Conservation (phyloP, 2,113 vertebrate genomes). For the Misgurnus anguillicaudatus region DNA sequence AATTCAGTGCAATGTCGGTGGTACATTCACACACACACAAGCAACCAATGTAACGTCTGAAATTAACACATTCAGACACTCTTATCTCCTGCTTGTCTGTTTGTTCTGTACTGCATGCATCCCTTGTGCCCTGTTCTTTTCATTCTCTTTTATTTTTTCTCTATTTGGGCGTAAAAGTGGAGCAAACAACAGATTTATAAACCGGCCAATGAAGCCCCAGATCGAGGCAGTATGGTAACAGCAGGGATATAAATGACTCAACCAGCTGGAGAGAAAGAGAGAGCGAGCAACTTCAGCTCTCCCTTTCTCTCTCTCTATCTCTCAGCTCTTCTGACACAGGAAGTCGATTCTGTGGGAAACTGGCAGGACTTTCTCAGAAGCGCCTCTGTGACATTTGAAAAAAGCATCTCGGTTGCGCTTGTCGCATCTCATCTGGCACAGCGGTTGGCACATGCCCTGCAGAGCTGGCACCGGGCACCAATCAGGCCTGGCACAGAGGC, state of each 20-base stretch:
- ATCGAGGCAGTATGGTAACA: constrained; percentile 42
- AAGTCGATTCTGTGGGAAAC: constrained; percentile 55
- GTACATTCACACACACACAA: no score
- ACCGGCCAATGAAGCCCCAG: constrained; percentile 47
- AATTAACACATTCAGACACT: neutral
- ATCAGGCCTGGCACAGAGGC: constrained; percentile 28
- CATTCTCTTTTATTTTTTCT: constrained; percentile 12
- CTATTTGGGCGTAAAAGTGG: constrained; percentile 38
- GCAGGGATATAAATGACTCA: constrained; percentile 49
- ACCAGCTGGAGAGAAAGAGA: constrained; percentile 29
- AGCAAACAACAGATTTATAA: constrained; percentile 51
- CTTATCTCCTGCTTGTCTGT: neutral
- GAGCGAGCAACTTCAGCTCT: neutral
- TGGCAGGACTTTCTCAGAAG: constrained; percentile 66
- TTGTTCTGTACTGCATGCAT: neutral
- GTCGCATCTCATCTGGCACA: constrained; percentile 42
- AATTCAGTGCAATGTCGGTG: no score
- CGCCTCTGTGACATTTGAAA: constrained; percentile 73
- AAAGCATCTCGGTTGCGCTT: constrained; percentile 5
- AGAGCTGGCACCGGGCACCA: constrained; percentile 26
- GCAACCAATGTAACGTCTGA: neutral
- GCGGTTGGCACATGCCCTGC: constrained; percentile 36
- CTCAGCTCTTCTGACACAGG: constrained; percentile 19
- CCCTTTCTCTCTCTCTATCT: neutral
- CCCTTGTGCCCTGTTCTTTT: neutral